These are phyloP conservation scores for Yponomeuta sedellus DNA, from an alignment of 2,888 invertebrate genomes.

Conservation along the genomic window DNA sequence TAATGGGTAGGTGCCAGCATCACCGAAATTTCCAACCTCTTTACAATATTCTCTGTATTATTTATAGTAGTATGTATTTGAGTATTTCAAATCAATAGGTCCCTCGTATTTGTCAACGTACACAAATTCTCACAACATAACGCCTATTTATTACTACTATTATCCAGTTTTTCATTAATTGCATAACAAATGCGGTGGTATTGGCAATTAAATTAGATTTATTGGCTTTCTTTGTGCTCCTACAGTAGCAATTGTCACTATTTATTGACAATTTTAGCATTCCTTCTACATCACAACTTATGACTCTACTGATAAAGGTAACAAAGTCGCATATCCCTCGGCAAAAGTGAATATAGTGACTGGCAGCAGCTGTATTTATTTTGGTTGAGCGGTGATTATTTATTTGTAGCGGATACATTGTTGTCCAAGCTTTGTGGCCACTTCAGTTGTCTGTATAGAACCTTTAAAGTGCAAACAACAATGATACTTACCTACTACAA, in stretches of 20 bases:
- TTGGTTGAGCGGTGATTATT: conserved; percentile 43
- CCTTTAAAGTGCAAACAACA: conserved; percentile 11
- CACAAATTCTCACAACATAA: conserved; percentile 16
- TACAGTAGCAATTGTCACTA: conserved; percentile 32
- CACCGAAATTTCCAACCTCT: too few species aligned
- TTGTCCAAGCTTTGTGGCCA: conserved; percentile 35
- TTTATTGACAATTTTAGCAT: neutral
- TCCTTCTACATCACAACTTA: neutral
- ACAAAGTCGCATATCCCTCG: conserved; percentile 23
- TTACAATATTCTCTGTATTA: too few species aligned
- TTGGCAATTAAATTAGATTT: conserved; percentile 60
- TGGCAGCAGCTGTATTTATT: conserved; percentile 56
- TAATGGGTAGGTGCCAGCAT: too few species aligned
- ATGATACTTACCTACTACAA: conserved; percentile 1
- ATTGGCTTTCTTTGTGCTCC: conserved; percentile 59
- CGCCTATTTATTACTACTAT: conserved; percentile 13
- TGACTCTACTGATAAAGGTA: conserved; percentile 32
- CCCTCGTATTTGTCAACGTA: neutral
- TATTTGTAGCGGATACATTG: conserved; percentile 40
- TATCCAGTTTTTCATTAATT: conserved; percentile 52
- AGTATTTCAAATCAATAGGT: neutral
- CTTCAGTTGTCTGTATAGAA: conserved; percentile 16
- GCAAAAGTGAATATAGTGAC: conserved; percentile 39
- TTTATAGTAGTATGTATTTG: too few species aligned
- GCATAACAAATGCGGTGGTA: conserved; percentile 68